Conservation (phyloP, 2,797 vertebrate genomes). For the Cryptoprocta ferox region DNA sequence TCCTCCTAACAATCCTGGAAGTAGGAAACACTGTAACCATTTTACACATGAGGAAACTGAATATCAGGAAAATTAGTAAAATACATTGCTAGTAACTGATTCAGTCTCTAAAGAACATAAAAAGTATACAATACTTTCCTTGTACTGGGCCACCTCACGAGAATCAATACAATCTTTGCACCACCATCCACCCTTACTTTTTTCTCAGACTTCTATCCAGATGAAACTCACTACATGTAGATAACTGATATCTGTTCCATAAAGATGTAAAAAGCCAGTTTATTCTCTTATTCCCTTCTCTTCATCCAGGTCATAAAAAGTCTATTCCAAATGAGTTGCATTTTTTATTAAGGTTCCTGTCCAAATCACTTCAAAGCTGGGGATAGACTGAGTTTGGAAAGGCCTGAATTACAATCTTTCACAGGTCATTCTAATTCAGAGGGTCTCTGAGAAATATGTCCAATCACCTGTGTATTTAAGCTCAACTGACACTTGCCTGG, state of each 20-base stretch:
- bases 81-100: not conserved
- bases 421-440: not conserved
- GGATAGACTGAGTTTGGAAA: not conserved
- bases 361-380: not conserved
- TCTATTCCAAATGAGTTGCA: not conserved
- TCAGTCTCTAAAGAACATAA: not conserved
- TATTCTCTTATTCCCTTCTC: not conserved
- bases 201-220: not conserved
- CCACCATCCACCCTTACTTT: not conserved
- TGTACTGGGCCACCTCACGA: not conserved
- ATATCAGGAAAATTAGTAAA: conserved; percentile 25
- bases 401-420: not conserved
- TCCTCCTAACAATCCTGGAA: not conserved
- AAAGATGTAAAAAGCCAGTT: not conserved
- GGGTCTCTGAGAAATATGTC: not conserved
- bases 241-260: not conserved
- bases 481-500: not conserved
- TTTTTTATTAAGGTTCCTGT: not conserved
- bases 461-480: not conserved
- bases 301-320: not conserved
- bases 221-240: not conserved
- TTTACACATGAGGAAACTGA: not conserved
- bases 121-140: not conserved
- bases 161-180: not conserved
- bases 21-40: not conserved